phyloP scores from a whole-genome alignment of 2,797 vertebrate species.

The Amniataba percoides region DNA sequence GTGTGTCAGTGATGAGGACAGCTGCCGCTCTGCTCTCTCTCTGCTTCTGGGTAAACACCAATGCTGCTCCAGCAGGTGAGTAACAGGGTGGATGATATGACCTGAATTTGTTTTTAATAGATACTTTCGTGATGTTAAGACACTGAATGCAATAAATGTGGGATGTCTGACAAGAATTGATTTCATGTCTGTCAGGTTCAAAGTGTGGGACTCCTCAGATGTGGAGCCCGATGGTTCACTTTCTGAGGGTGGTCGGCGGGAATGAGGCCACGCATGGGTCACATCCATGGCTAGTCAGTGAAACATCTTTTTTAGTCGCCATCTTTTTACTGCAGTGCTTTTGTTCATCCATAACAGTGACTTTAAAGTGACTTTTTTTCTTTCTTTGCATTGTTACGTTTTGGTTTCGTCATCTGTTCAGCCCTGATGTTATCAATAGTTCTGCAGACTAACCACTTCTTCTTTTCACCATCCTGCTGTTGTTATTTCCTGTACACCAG shows the following conservation, averaged over 20 bases:
- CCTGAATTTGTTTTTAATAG: not conserved
- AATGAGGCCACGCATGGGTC: constrained; percentile 72
- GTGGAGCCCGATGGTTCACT: constrained; percentile 35
- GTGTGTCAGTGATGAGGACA: constrained; percentile 55
- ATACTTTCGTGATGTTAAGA: not conserved
- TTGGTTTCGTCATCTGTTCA: not conserved
- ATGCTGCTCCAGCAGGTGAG: constrained; percentile 64
- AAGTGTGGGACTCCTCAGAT: constrained; percentile 75
- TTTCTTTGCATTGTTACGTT: not conserved
- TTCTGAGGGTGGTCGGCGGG: constrained; percentile 82
- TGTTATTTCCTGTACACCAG: not conserved
- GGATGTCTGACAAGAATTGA: not conserved
- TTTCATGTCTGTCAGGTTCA: constrained; percentile 50
- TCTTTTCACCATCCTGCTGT: not conserved
- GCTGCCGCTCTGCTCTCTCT: constrained; percentile 57
- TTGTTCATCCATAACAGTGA: too few relatives aligned
- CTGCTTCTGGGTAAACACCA: constrained; percentile 46
- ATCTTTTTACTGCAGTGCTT: not conserved
- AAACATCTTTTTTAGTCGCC: accelerated
- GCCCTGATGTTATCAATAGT: not conserved
- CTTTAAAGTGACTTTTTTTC: not conserved
- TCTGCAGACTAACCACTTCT: not conserved
- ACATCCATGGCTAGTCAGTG: constrained; percentile 84
- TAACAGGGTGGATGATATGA: not conserved
- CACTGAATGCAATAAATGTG: not conserved